Evolutionary conservation across 2,888 invertebrate species (phyloP), one percentile per base, ranked within the genome.

Genomic region (Cecidostiba fungosa): DNA sequence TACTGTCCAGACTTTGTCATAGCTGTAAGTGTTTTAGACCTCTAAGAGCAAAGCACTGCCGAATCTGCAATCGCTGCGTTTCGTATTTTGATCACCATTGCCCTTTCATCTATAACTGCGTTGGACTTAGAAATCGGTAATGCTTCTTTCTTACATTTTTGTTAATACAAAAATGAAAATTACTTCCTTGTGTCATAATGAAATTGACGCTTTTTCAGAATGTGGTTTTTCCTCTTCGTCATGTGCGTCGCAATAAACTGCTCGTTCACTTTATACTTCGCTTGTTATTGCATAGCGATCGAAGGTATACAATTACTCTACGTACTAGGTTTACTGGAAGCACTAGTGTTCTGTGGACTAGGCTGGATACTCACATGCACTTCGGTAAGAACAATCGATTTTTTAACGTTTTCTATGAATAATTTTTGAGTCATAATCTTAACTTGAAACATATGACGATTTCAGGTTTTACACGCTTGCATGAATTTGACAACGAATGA

Each of bases 401-500:
- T 76, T 50, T 26, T n/a, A 39, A n/a, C 26, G 23, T 1, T 47
- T 23, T 36, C 14, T 1, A 39, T 0, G 10, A 14, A 1, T 12
- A 29, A 12, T 73, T 69, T 6, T 43, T 62, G n/a, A 3, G 26
- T 50, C 39, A 43, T 54, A 43, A 69, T 23, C 12, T 62, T 16
- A n/a, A 32, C 16, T 77, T 77, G 23, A 3, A 59, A 5, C 19
- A 54, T 36, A 66, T 32, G 19, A 6, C 26, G 29, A 6, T 94
- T 94, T 29, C 94, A 98, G 98, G 96, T 98, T 78, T 94, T 98
- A 32, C 98, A 98, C 92, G 98, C 98, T 16, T 97, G 97, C 92
- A 97, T 97, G 97, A 98, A 98, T 94, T 94, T 98, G 86, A 98
- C 98, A 10, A 98, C 98, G 73, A 98, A 98, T 93, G 98, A 98